phyloP scores from a whole-genome alignment of 2,113 vertebrate species.

The Typhlomys cinereus region DNA sequence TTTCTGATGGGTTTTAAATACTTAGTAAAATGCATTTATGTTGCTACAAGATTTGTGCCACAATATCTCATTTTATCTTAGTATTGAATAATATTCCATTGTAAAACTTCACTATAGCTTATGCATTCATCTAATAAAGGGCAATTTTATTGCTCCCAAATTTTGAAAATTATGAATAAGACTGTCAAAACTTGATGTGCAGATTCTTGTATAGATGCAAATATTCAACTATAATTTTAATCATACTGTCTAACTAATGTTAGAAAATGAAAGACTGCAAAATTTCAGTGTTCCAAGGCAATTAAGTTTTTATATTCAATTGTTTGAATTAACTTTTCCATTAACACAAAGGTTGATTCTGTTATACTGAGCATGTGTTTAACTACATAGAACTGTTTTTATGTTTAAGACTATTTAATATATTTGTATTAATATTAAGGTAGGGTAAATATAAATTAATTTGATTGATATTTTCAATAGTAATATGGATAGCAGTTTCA shows the following conservation, averaged over 20 bases:
- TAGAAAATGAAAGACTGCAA: not conserved
- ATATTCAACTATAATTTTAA: not conserved
- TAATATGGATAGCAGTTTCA: not conserved
- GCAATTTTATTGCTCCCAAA: not conserved
- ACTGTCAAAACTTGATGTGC: not conserved
- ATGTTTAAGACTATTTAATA: not conserved
- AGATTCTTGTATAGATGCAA: not conserved
- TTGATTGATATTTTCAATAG: not conserved
- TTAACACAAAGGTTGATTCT: not conserved
- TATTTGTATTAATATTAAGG: not conserved
- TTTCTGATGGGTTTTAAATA: too few species aligned
- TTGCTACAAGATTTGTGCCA: too few species aligned
- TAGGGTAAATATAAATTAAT: not conserved
- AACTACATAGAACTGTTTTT: not conserved
- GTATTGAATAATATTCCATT: not conserved
- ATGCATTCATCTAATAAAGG: not conserved
- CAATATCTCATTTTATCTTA: too few species aligned
- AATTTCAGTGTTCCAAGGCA: not conserved
- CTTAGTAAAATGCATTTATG: too few species aligned
- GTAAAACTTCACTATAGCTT: not conserved
- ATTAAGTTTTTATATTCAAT: not conserved
- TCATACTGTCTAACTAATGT: not conserved
- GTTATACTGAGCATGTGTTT: not conserved
- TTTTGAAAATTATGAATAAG: not conserved
- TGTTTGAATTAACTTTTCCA: not conserved